Evolutionary conservation across 2,113 vertebrate species (phyloP), one percentile per base, ranked within the genome.

Genomic region (Mionectes macconnelli): DNA sequence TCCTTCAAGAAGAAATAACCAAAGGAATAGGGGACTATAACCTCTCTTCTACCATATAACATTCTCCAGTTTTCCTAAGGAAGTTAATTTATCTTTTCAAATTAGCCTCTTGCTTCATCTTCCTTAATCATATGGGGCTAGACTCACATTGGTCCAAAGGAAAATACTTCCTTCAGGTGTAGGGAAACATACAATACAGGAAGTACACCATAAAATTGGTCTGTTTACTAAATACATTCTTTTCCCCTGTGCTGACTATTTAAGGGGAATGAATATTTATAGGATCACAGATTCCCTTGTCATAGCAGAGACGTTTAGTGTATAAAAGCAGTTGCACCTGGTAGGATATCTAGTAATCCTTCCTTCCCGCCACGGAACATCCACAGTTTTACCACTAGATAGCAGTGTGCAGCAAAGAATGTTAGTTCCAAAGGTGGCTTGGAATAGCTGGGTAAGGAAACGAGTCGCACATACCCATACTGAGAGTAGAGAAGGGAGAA

Each of bases 331-430:
- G 27, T 7, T 45, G 35, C 31, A 8, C 5, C 39, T 31, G 33
- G 59, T 19, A 28, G 3, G n/a, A 9, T 50, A 4, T 25, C 47
- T 49, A 12, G 8, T 7, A 13, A 22, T 9, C 8, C 6, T 73
- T 30, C 6, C 6, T 13, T 57, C 24, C 27, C 63, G 30, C 4
- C 24, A 20, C 18, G 0, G 23, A 31, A 19, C 55, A 8, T 74
- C 40, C 59, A 62, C 74, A 53, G 73, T 28, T 84, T 76, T 44
- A 30, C 96, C 96, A 60, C 96, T 93, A 96, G 96, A 94, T 79
- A 74, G 95, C 96, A 92, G 94, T 40, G 69, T 83, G 70, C 37
- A 63, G 95, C 93, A 95, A 56, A 1, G 81, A 74, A 96, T 93
- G 42, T 24, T 44, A 4, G 9, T 18, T 53, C 59, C 63, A 12